These are phyloP conservation scores for Pomacea canaliculata DNA, from an alignment of 2,888 invertebrate genomes.

Conservation along the genomic window DNA sequence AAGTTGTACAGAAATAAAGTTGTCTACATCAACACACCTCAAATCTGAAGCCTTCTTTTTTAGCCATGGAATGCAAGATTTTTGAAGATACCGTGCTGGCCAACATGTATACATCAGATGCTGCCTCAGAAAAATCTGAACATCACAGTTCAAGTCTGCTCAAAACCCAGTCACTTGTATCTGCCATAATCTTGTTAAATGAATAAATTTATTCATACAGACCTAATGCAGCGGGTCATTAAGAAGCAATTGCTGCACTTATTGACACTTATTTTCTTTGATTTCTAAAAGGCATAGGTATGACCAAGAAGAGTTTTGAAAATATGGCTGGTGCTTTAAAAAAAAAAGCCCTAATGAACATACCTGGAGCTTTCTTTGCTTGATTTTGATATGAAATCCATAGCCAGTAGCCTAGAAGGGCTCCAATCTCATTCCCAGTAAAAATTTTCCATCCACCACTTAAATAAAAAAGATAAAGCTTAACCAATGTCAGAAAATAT, in stretches of 20 bases:
- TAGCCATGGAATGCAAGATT: conserved; percentile 86
- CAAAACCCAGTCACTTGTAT: too few relatives aligned
- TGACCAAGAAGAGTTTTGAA: too few relatives aligned
- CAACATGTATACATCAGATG: conserved; percentile 82
- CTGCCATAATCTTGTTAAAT: too few relatives aligned
- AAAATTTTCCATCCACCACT: conserved; percentile 88
- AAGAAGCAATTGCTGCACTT: too few relatives aligned
- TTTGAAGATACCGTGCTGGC: conserved; percentile 97
- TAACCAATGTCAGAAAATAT: not conserved
- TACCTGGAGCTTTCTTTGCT: conserved; percentile 35
- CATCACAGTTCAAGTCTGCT: not conserved
- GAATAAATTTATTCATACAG: too few relatives aligned
- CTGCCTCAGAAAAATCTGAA: conserved; percentile 32
- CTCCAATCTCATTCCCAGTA: conserved; percentile 95
- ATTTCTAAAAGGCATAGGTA: too few relatives aligned
- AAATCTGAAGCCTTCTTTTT: conserved; percentile 69
- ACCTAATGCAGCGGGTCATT: too few relatives aligned
- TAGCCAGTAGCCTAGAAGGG: conserved; percentile 94
- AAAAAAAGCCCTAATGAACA: not conserved
- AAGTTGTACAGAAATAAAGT: too few relatives aligned
- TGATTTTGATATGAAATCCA: conserved; percentile 68
- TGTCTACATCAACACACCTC: conserved; percentile 5
- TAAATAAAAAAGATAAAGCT: not conserved
- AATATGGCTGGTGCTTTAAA: not conserved
- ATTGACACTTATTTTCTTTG: too few relatives aligned